Evolutionary conservation across 2,888 invertebrate species (phyloP), one percentile per base, ranked within the genome.

Genomic region (Perdita meconis): DNA sequence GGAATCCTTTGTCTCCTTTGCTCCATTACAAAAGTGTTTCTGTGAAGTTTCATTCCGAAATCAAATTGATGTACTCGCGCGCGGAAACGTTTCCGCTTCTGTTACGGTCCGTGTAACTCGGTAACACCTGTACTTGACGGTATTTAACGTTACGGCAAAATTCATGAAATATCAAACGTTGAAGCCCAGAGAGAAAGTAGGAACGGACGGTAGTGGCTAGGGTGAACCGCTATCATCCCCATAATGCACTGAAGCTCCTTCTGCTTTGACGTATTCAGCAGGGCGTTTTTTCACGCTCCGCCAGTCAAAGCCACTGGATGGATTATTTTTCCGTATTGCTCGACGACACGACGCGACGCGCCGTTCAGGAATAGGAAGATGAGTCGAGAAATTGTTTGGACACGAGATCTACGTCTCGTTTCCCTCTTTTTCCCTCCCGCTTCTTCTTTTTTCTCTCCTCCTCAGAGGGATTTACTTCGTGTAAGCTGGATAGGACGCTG

Each of bases 311-410:
- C 74, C 24, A 12, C 22, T 47, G 68, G 60, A 82, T 47, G 68
- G 60, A 82, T 71, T 71, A 80, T 81, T 81, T 84, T 78, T 80
- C 56, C 74, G 69, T 64, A 68, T 69, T 75, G 22, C 57, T 34
- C 61, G 47, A 60, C 70, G 53, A 24, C 61, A 42, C 6, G 12
- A 59, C 22, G 22, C 70, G 53, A 24, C 61, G 42, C 6, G 12
- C 64, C 22, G 22, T 12, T 60, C 57, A 38, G 61, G 22, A 55
- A 60, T 40, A 68, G 78, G 80, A 65, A 78, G 80, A 80, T 68
- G 80, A 82, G 77, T 69, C 34, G 69, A 24, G 59, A 60, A 72
- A 71, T 78, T 81, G 78, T 79, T 82, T 76, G 79, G 61, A 65
- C 53, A 61, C 40, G 26, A 40, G 75, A 47, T 59, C 42, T 40